A percentile compares a stretch with the other conserved stretches of the same genome.
Evolutionary conservation across 1,140 invertebrate genomes (phyloP).

Genomic region (Penaeus vannamei): DNA sequence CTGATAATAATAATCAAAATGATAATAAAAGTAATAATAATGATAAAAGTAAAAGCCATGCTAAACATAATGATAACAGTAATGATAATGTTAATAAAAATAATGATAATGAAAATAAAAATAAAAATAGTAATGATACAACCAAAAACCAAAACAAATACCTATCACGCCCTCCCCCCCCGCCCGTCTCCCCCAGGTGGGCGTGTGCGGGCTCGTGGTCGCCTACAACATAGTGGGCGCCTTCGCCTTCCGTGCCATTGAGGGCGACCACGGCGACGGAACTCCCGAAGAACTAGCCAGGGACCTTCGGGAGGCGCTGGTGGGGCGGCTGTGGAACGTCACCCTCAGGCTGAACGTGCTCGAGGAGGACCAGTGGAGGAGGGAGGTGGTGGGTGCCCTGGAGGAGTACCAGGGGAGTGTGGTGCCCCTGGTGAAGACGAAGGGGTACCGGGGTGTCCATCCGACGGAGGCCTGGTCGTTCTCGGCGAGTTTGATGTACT

Average conservation of each 20-base stretch:
- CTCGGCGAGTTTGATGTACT: conserved; percentile 66
- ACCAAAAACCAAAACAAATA: too few species aligned
- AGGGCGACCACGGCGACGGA: conserved; percentile 49
- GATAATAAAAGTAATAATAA: too few species aligned
- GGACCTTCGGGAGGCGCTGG: conserved; percentile 25
- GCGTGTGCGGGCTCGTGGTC: conserved; percentile 67
- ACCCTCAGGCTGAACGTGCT: conserved; percentile 63
- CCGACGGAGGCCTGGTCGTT: conserved; percentile 65
- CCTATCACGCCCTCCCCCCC: neutral
- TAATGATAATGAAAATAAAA: too few species aligned
- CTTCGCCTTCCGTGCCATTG: conserved; percentile 64
- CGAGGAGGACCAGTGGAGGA: conserved; percentile 52
- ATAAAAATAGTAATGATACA: neutral
- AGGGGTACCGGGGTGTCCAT: conserved; percentile 55
- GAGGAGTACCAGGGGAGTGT: conserved; percentile 51
- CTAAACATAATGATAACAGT: too few species aligned
- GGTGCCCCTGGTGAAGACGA: conserved; percentile 57
- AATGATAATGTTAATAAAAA: too few species aligned
- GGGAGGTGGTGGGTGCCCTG: conserved; percentile 39
- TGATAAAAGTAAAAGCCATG: too few species aligned
- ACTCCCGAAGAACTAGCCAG: conserved; percentile 47
- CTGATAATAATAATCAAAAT: too few species aligned
- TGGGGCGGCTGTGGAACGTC: conserved; percentile 60
- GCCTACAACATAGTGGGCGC: conserved; percentile 67
- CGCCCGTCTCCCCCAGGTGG: conserved; percentile 52